Base-by-base conservation (phyloP, 2,113 vertebrate genomes). In the Hyaena hyaena region DNA sequence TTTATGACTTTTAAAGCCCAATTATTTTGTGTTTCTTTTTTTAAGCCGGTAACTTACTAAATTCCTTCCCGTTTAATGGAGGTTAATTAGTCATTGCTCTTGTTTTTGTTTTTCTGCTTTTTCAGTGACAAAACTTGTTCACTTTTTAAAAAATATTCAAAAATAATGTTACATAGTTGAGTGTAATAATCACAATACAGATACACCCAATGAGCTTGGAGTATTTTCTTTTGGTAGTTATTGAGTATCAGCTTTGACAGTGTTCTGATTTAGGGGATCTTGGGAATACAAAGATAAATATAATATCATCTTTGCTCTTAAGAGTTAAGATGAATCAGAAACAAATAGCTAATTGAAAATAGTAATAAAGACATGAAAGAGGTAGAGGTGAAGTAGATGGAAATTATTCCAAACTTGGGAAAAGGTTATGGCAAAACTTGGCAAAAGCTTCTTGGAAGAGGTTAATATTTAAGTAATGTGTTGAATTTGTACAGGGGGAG, bases 41-140 rank as follows among this genome's bases (percentile, higher is more conserved):
- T 63, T 76, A 86, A 45, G 43, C 33, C 53, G 63, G 31, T 95
- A 90, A 86, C 28, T 73, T 66, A 31, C n/a, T 96, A 45, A 68
- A 53, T 95, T 73, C 7, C 10, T 39, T 90, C 43, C 19, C 90
- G 5, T 58, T 77, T 92, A 85, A 21, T 92, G 61, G 24, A 48
- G 24, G 73, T 50, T 92, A 35, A 50, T 92, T 86, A 81, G 39
- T 90, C n/a, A 55, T 79, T 53, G 7, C 43, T 71, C 3, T 77
- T 95, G 19, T 95, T 58, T 94, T 89, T 81, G 77, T 35, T 87
- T 88, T 93, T 87, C 58, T 97, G 48, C 26, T 73, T 91, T 92
- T 73, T 83, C 12, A 96, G 21, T 94, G 39, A 77, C 39, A 81
- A 80, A 89, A 79, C n/a, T n/a, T 31, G 43, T 84, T 93, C 12